A percentile compares a stretch with the other conserved stretches of the same genome.
Conservation (phyloP, 30 jellyfish, hydroid and myxozoan species). For the Hydractinia echinata region DNA sequence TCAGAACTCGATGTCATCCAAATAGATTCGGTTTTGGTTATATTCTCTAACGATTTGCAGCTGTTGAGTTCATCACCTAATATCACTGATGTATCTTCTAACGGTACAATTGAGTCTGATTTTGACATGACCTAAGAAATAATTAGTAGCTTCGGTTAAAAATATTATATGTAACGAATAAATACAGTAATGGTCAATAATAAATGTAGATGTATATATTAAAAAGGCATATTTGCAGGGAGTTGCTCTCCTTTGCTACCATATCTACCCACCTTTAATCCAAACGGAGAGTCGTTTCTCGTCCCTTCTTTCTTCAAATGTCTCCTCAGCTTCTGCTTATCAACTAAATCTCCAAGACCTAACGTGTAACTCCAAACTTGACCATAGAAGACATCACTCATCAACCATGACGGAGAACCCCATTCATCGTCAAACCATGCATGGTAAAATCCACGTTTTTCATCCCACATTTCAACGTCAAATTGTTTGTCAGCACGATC, state of each 20-base stretch:
- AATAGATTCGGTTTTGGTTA: conserved; percentile 78
- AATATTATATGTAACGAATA: too few relatives aligned
- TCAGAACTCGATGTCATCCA: conserved; percentile 99
- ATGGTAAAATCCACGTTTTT: conserved; percentile 77
- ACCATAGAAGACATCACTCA: conserved; percentile 93
- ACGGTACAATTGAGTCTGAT: conserved; percentile 39
- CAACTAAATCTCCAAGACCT: conserved; percentile 92
- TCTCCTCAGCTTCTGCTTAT: conserved; percentile 60
- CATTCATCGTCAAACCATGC: conserved; percentile 99
- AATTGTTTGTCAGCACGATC: conserved; percentile 73
- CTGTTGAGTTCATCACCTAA: conserved; percentile 91
- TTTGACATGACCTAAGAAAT: conserved; percentile 67
- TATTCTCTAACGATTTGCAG: conserved; percentile 90
- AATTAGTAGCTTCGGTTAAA: neutral
- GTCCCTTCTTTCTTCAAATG: conserved; percentile 76
- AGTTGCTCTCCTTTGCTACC: neutral
- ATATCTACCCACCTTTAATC: conserved; percentile 69
- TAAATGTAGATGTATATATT: neutral
- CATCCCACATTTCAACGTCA: conserved; percentile 99
- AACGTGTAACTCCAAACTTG: conserved; percentile 96
- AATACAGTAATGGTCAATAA: neutral
- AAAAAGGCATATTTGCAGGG: neutral
- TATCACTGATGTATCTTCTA: conserved; percentile 88
- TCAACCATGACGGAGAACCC: conserved; percentile 97
- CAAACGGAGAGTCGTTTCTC: conserved; percentile 94